These are phyloP conservation scores for Loris lydekkerianus DNA, from an alignment of 2,797 vertebrate species.

Conservation along the genomic window DNA sequence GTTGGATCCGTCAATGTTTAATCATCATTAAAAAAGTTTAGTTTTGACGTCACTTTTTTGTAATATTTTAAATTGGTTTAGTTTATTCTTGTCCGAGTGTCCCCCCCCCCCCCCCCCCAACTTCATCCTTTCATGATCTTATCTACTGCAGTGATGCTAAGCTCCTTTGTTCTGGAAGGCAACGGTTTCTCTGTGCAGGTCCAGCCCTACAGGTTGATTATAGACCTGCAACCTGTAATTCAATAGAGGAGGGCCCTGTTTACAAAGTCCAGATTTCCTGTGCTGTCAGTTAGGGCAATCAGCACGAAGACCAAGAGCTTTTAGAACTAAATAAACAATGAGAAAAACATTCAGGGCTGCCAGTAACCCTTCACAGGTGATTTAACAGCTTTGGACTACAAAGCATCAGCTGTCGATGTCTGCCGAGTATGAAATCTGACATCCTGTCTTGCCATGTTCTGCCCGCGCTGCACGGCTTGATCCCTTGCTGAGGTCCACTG, in stretches of 20 bases:
- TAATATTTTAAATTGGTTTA: too few species aligned
- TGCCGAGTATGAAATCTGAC: slow-evolving; percentile 89
- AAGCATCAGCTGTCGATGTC: slow-evolving; percentile 88
- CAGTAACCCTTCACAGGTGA: slow-evolving; percentile 90
- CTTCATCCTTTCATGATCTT: slow-evolving; percentile 80
- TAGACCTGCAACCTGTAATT: slow-evolving; percentile 90
- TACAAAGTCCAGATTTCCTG: slow-evolving; percentile 90
- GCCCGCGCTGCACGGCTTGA: slow-evolving; percentile 80
- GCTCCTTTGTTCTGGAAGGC: slow-evolving; percentile 78
- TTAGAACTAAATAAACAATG: slow-evolving; percentile 90
- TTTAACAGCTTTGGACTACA: slow-evolving; percentile 89
- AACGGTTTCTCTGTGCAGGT: slow-evolving; percentile 81
- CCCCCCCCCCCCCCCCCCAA: slow-evolving; percentile 47
- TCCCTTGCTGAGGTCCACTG: slow-evolving; percentile 81
- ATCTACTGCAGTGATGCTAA: slow-evolving; percentile 82
- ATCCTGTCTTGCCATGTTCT: slow-evolving; percentile 87
- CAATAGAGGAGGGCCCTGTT: slow-evolving; percentile 87
- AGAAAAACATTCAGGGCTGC: slow-evolving; percentile 89
- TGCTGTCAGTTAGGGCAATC: slow-evolving; percentile 90
- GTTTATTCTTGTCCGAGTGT: too few species aligned
- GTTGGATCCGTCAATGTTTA: too few species aligned
- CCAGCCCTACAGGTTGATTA: slow-evolving; percentile 87
- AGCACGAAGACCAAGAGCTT: slow-evolving; percentile 89
- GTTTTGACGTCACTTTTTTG: too few species aligned
- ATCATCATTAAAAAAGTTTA: too few species aligned